Base-by-base conservation (phyloP, 2,888 invertebrate genomes). In the Harmothoe impar region DNA sequence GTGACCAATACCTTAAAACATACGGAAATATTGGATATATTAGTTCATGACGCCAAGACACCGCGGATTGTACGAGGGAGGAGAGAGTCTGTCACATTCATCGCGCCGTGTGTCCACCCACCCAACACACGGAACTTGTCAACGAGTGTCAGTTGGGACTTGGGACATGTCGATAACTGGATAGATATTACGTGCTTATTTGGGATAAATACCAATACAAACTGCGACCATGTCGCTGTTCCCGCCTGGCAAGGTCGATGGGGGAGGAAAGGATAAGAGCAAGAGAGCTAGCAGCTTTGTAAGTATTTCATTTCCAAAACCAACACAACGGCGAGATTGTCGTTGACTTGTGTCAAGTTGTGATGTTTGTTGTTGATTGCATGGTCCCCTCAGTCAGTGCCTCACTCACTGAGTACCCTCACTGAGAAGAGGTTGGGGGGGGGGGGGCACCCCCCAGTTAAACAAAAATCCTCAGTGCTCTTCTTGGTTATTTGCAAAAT, bases 81-180 rank as follows among this genome's bases (percentile, higher is more conserved):
- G 54, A 54, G 52, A 23, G n/a, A 12, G 31, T 81, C 20, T 23
- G 35, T 54, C 84, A 84, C 84, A 31, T 84, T 31, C 3, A 25
- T 62, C 62, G 25, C 25, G 29, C 17, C 29, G 77, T 77, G 62
- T 29, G 81, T 25, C 35, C 52, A 29, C 29, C 20, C 31, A 23
- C 56, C 29, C 54, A 86, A 25, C 54, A 54, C 54, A 86, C 86
- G 86, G 86, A 86, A 86, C 86, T 56, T 25, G 86, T 86, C 52
- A 29, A 29, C 54, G 54, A 86, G 86, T 86, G 86, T 29, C 86
- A 86, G 86, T 86, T 86, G 86, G 86, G 86, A 84, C 33, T 84
- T 35, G 56, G 29, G 81, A 12, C 43, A 81, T 81, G 81, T 81
- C 33, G 33, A 0, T 81, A 23, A 81, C 81, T 81, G 81, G 81